Evolutionary conservation across 2,888 invertebrate genomes (phyloP), one percentile per base, ranked within the genome.

Genomic region (Eumacrocentrus americanus): DNA sequence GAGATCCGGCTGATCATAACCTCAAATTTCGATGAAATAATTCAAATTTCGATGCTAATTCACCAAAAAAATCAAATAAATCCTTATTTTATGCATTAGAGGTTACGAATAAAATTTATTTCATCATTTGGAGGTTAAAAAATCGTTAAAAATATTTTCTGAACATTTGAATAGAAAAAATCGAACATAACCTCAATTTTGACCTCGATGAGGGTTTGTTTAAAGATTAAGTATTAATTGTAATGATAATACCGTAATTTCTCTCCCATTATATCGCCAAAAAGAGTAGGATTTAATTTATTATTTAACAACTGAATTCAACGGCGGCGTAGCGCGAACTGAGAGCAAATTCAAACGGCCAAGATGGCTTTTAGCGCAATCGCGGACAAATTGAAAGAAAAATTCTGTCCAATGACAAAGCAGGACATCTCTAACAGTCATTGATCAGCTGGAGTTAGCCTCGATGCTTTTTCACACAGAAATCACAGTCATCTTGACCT

Each of bases 211-310:
- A 23, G 3, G 6, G 6, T 46, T 12, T n/a, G 22, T 46, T 12
- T 46, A n/a, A 22, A 2, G 7, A 23, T 23, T 18, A 18, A 16
- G 12, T 18, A 3, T 42, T 42, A 42, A 18, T 2, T 12, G 23
- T 46, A 46, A 22, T 3, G 11, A 37, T 51, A 44, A 46, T 75
- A 74, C 74, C 71, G 67, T 67, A 75, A 70, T 38, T 73, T 47
- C 35, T 69, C 64, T 25, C 71, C 72, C 75, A 74, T 74, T 69
- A 61, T 46, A 25, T 48, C 22, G n/a, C 12, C 11, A n/a, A 25
- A 23, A 25, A 23, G 29, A 47, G 29, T 23, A 18, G 1, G 11
- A 16, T 54, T 23, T n/a, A 18, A 22, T 42, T 7, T 16, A 16
- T n/a, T 3, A 20, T 20, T 16, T 20, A 5, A 9, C 9, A 42